Conservation (phyloP, 2,888 invertebrate genomes). For the Tachystola acroxantha region DNA sequence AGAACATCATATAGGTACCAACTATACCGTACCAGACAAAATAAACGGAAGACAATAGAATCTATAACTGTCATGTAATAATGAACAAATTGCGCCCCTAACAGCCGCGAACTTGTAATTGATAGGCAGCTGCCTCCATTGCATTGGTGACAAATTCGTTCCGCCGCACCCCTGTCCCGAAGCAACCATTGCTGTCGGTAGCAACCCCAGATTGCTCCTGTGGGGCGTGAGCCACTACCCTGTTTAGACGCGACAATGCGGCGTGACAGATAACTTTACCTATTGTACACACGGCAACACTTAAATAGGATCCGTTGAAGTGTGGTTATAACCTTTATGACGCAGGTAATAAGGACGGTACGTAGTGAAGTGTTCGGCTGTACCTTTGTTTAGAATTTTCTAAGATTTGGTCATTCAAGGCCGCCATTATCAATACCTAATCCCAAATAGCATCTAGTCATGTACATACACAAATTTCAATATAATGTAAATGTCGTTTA, state of each 20-base stretch:
- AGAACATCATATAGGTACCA: too few relatives aligned
- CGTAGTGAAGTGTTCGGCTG: too few relatives aligned
- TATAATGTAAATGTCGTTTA: too few relatives aligned
- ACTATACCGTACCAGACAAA: too few relatives aligned
- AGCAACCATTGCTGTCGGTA: conserved; percentile 32
- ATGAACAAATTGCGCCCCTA: conserved; percentile 64
- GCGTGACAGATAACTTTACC: background rate
- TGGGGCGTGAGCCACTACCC: conserved; percentile 44
- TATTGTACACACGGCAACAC: background rate
- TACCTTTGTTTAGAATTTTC: too few relatives aligned
- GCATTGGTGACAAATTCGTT: conserved; percentile 69
- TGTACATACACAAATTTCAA: too few relatives aligned
- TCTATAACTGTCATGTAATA: conserved; percentile 66
- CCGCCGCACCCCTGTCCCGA: conserved; percentile 52
- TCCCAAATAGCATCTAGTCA: too few relatives aligned
- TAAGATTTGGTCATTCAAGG: too few relatives aligned
- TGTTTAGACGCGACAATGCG: background rate
- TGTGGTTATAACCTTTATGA: too few relatives aligned
- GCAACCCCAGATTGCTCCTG: conserved; percentile 40
- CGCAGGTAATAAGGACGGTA: too few relatives aligned
- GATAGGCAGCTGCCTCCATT: conserved; percentile 59
- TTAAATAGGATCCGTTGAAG: too few relatives aligned
- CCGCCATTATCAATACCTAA: too few relatives aligned
- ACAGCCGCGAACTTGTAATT: conserved; percentile 70
- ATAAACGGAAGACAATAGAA: conserved; percentile 35